Conservation (phyloP, 2,888 invertebrate genomes). For the Oscheius sp. region DNA sequence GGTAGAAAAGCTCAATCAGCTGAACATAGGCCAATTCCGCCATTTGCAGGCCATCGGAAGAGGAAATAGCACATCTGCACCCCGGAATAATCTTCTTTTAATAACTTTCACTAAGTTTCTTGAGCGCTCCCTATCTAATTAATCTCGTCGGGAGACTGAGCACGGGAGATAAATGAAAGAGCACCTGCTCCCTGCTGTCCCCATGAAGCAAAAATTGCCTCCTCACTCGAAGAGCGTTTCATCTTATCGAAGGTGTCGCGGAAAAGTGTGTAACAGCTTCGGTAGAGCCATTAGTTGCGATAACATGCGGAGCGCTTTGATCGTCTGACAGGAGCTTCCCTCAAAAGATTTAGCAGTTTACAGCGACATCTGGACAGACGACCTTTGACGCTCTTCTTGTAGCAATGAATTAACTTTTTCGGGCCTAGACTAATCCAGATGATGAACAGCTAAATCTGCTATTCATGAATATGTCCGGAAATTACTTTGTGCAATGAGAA, state of each 20-base stretch:
- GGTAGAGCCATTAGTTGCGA: constrained; percentile 12
- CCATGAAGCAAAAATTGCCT: constrained; percentile 10
- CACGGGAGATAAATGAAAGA: constrained; percentile 2
- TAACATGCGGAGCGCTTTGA: constrained; percentile 31
- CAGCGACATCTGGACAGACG: no score
- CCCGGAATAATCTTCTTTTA: not conserved
- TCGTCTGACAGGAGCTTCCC: not conserved
- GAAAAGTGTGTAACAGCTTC: constrained; percentile 14
- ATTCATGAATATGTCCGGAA: not conserved
- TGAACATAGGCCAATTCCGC: not conserved
- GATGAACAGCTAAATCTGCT: no score
- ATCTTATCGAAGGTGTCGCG: constrained; percentile 22
- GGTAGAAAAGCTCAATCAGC: not conserved
- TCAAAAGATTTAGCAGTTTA: not conserved
- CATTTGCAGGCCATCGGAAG: not conserved
- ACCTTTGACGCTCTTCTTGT: not conserved
- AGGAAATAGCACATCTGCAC: constrained; percentile 1
- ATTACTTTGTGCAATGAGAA: constrained; percentile 25
- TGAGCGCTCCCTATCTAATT: not conserved
- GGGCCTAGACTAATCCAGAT: no score
- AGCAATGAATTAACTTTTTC: not conserved
- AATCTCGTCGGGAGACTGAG: not conserved
- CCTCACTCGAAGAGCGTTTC: not conserved
- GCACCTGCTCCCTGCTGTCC: constrained; percentile 2
- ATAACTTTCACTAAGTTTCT: not conserved